Evolutionary conservation across 2,113 vertebrate genomes (phyloP).

Genomic region (Rhegmatorhina hoffmannsi): DNA sequence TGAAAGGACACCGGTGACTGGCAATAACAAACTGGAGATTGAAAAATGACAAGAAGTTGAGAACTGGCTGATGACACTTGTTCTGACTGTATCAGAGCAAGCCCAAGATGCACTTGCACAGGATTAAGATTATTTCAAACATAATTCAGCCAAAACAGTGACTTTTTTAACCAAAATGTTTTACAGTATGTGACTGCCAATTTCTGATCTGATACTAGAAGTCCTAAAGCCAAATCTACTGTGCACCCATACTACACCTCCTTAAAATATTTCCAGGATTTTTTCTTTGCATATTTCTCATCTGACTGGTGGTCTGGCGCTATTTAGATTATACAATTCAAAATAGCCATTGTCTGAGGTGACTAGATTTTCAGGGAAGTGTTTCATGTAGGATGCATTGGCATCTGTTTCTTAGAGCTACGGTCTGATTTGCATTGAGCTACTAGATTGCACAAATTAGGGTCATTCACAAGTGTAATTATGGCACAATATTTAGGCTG

Average conservation of each 20-base stretch:
- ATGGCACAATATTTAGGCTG: not conserved
- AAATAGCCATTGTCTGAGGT: not conserved
- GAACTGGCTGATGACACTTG: not conserved
- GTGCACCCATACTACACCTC: not conserved
- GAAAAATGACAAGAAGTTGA: not conserved
- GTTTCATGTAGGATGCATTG: not conserved
- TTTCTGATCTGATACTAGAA: not conserved
- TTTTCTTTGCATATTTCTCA: constrained; percentile 3
- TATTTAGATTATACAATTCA: not conserved
- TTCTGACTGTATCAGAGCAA: not conserved
- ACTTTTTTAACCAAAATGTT: not conserved
- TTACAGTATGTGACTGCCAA: not conserved
- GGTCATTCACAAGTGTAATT: not conserved
- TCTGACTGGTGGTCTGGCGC: not conserved
- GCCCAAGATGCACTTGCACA: not conserved
- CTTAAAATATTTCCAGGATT: not conserved
- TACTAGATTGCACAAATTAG: rapidly evolving
- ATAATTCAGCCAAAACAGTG: not conserved
- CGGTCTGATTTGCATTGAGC: not conserved
- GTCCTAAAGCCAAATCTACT: not conserved
- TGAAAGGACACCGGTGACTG: not conserved
- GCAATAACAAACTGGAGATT: not conserved
- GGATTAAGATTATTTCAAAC: not conserved
- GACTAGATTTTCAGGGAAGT: not conserved
- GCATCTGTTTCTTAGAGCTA: too few species aligned